Conservation (phyloP, 2,113 vertebrate genomes). For the Heterochromis multidens region DNA sequence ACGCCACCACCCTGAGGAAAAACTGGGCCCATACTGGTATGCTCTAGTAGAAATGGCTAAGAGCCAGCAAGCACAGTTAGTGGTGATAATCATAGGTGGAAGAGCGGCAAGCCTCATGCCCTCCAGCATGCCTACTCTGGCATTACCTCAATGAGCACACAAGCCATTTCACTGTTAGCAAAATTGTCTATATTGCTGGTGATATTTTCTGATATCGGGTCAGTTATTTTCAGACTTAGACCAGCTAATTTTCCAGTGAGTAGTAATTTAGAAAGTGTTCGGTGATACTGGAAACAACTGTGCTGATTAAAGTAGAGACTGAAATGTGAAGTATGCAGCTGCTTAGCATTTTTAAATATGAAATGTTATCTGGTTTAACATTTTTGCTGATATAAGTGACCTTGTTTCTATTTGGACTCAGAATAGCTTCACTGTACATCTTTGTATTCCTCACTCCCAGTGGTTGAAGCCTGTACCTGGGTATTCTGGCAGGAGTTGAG, state of each 20-base stretch:
- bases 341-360: not conserved
- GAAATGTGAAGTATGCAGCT: not conserved
- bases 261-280: not conserved
- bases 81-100: constrained; percentile 32
- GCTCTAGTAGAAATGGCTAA: constrained; percentile 3
- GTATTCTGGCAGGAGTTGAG: constrained; percentile 33
- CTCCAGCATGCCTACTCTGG: constrained; percentile 23
- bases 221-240: not conserved
- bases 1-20: not conserved
- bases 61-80: constrained; percentile 14
- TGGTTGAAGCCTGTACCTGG: constrained; percentile 28
- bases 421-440: constrained; percentile 11
- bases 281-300: not conserved
- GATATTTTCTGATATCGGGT: not conserved
- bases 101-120: constrained; percentile 13
- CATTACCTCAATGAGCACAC: constrained; percentile 25
- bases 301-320: not conserved
- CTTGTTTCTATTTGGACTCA: constrained; percentile 16
- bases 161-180: not conserved
- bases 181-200: not conserved
- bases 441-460: not conserved
- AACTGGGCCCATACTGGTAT: not conserved
- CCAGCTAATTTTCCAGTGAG: not conserved
- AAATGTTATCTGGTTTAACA: constrained; percentile 13
- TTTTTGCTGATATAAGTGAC: constrained; percentile 11